Evolutionary conservation across 2,113 vertebrate species (phyloP).

Genomic region (Atractosteus spatula): DNA sequence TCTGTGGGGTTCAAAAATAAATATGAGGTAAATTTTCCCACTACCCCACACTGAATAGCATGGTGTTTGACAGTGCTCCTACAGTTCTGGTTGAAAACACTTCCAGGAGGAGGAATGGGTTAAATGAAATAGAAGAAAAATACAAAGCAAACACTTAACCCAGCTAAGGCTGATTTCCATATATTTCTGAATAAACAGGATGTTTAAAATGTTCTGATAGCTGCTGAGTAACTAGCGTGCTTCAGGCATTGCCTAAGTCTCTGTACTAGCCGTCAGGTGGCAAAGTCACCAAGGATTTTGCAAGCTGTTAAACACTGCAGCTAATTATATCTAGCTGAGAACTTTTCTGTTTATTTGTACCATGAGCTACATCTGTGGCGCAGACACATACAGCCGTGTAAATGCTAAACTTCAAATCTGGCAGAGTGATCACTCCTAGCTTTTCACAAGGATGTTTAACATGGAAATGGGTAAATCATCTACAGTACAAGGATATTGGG

Average conservation of each 20-base stretch:
- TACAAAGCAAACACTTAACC: slow-evolving; percentile 19
- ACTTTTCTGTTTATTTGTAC: background rate
- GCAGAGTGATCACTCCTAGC: too few species aligned
- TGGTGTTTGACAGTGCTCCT: background rate
- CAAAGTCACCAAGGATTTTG: slow-evolving; percentile 28
- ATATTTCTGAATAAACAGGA: background rate
- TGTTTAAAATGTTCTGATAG: slow-evolving; percentile 22
- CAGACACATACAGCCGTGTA: background rate
- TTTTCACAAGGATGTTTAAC: too few species aligned
- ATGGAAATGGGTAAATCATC: too few species aligned
- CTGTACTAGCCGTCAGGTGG: slow-evolving; percentile 25
- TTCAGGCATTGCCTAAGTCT: slow-evolving; percentile 26
- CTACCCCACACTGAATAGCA: too few species aligned
- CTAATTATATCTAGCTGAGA: slow-evolving; percentile 10
- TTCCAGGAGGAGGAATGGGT: background rate
- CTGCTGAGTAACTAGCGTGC: slow-evolving; percentile 30
- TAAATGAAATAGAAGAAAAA: background rate
- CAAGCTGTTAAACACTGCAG: slow-evolving; percentile 24
- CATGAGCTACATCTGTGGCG: background rate
- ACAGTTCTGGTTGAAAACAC: background rate
- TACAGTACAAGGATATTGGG: too few species aligned
- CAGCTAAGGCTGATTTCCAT: slow-evolving; percentile 4
- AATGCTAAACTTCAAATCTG: too few species aligned
- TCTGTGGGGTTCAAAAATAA: too few species aligned
- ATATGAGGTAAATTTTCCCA: too few species aligned